phyloP scores from a whole-genome alignment of 2,113 vertebrate species.

The Pimephales promelas region DNA sequence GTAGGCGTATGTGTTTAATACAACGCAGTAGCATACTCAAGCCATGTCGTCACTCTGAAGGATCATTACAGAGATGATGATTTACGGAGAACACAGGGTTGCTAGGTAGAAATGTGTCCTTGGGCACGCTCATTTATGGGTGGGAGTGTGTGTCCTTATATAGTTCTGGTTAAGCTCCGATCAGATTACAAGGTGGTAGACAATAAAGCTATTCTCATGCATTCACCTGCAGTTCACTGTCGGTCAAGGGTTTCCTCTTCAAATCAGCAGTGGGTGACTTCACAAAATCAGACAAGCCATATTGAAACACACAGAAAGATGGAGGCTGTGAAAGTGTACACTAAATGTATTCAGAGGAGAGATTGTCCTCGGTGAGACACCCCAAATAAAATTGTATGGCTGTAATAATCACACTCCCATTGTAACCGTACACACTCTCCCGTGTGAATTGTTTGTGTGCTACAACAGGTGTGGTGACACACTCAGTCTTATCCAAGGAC shows the following conservation, averaged over 20 bases:
- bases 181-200: slow-evolving; percentile 28
- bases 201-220: slow-evolving; percentile 5
- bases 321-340: neutral
- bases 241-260: slow-evolving; percentile 21
- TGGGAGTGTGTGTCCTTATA: slow-evolving; percentile 19
- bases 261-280: slow-evolving; percentile 24
- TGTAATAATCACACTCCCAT: slow-evolving; percentile 16
- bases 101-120: slow-evolving; percentile 30
- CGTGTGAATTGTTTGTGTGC: neutral
- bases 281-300: neutral
- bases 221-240: slow-evolving; percentile 35
- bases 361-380: neutral
- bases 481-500: neutral
- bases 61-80: slow-evolving; percentile 40
- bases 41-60: slow-evolving; percentile 24
- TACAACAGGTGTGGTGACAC: neutral
- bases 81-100: slow-evolving; percentile 21
- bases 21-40: neutral
- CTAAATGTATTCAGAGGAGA: neutral
- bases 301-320: neutral
- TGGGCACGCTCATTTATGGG: slow-evolving; percentile 27
- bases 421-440: neutral
- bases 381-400: slow-evolving; percentile 30
- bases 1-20: neutral
- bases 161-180: slow-evolving; percentile 8